phyloP scores from a whole-genome alignment of 2,888 invertebrate genomes.

The Heliconius ismenius region DNA sequence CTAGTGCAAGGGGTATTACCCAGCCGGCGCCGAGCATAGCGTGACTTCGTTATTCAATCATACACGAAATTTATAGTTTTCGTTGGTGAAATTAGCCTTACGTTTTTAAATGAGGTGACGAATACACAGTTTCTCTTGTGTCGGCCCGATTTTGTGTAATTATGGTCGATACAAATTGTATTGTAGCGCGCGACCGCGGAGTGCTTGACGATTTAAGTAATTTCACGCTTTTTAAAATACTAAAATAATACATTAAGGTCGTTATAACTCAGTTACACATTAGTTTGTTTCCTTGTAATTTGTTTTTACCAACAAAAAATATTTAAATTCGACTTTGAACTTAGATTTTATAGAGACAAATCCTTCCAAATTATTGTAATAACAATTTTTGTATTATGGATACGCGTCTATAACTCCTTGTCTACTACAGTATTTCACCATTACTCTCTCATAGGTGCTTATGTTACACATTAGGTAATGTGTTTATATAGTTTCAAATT shows the following conservation, averaged over 20 bases:
- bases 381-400: too few species aligned
- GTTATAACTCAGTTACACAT: too few species aligned
- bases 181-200: constrained; percentile 7
- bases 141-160: constrained; percentile 18
- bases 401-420: too few species aligned
- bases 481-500: not conserved
- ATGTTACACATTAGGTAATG: not conserved
- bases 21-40: constrained; percentile 54
- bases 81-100: constrained; percentile 58
- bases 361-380: not conserved
- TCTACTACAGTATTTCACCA: too few species aligned
- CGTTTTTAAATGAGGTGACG: constrained; percentile 42
- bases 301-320: not conserved
- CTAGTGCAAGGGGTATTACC: constrained; percentile 45
- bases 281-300: too few species aligned
- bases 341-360: not conserved
- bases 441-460: not conserved
- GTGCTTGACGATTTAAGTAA: constrained; percentile 18
- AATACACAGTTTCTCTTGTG: constrained; percentile 34
- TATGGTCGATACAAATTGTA: constrained; percentile 19
- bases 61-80: constrained; percentile 64
- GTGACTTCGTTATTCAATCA: constrained; percentile 62
- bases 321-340: not conserved
- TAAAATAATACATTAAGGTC: not conserved
- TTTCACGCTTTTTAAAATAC: not conserved